Percentiles rank a stretch among this genome's conserved stretches.
phyloP scores from a whole-genome alignment of 2,888 invertebrate genomes.

The Dryobotodes eremita region DNA sequence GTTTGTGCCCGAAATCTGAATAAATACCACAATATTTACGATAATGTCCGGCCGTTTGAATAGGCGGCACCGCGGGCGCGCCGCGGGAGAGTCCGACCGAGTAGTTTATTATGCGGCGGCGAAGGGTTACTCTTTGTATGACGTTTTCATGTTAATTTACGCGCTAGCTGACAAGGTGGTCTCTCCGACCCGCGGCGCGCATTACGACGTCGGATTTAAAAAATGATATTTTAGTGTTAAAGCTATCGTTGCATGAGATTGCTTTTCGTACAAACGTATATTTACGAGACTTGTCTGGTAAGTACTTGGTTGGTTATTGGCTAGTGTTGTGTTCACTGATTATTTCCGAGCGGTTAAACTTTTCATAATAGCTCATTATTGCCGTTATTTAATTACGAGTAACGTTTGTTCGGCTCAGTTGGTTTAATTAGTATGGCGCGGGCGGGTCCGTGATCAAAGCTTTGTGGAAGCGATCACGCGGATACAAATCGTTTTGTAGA shows the following conservation, averaged over 20 bases:
- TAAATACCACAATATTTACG: conserved; percentile 91
- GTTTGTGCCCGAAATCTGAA: conserved; percentile 89
- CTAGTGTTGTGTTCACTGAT: conserved; percentile 70
- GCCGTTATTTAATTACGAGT: conserved; percentile 78
- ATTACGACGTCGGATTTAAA: conserved; percentile 75
- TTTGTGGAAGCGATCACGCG: conserved; percentile 73
- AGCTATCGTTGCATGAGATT: conserved; percentile 79
- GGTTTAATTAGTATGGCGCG: conserved; percentile 77
- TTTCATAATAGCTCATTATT: conserved; percentile 79
- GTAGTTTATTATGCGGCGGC: conserved; percentile 85
- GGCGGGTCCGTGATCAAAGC: conserved; percentile 77
- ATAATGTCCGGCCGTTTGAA: conserved; percentile 87
- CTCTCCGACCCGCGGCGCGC: conserved; percentile 74
- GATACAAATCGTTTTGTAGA: conserved; percentile 68
- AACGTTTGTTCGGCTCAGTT: conserved; percentile 70
- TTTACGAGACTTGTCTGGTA: conserved; percentile 46
- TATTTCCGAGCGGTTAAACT: conserved; percentile 76
- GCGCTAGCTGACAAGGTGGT: conserved; percentile 87
- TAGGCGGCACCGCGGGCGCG: conserved; percentile 86
- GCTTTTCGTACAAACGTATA: conserved; percentile 53
- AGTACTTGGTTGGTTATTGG: conserved; percentile 38
- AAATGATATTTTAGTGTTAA: conserved; percentile 89
- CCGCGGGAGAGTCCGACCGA: conserved; percentile 66
- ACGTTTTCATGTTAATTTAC: conserved; percentile 87
- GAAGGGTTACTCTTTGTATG: conserved; percentile 89